These are phyloP conservation scores for Trematomus bernacchii DNA, from an alignment of 2,797 vertebrate genomes.

Conservation along the genomic window DNA sequence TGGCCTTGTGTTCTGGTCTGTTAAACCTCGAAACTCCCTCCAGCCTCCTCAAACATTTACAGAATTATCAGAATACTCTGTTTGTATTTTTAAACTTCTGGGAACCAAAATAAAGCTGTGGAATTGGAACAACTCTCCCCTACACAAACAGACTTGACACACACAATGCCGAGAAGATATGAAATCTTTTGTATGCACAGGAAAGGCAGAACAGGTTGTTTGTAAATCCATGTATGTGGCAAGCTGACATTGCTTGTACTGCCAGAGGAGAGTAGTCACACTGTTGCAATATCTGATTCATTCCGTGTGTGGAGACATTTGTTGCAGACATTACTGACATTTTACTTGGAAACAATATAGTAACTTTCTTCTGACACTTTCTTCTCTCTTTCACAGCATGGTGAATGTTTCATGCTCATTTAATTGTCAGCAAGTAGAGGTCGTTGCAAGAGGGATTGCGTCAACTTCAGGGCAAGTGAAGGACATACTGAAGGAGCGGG, in stretches of 20 bases:
- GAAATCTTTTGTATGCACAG: slow-evolving; percentile 64
- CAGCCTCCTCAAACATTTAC: slow-evolving; percentile 29
- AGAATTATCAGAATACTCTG: slow-evolving; percentile 33
- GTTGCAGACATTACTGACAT: not conserved
- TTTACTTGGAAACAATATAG: not conserved
- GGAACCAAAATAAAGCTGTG: slow-evolving; percentile 19
- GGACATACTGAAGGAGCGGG: slow-evolving; percentile 61
- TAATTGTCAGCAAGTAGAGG: slow-evolving; percentile 57
- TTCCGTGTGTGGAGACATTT: slow-evolving; percentile 39
- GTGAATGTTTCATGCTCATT: slow-evolving; percentile 20
- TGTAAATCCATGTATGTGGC: slow-evolving; percentile 51
- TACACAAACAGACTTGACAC: slow-evolving; percentile 11
- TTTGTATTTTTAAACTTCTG: slow-evolving; percentile 14
- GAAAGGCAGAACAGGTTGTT: slow-evolving; percentile 34
- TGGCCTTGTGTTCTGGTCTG: slow-evolving; percentile 5
- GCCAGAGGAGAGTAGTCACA: slow-evolving; percentile 36
- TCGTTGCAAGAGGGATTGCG: slow-evolving; percentile 31
- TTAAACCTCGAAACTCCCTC: slow-evolving; percentile 41
- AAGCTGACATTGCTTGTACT: slow-evolving; percentile 54
- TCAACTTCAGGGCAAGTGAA: slow-evolving; percentile 63
- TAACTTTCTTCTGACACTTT: not conserved
- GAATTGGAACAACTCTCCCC: slow-evolving; percentile 14
- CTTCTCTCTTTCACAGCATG: not conserved
- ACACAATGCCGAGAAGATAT: slow-evolving; percentile 26
- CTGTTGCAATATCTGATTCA: slow-evolving; percentile 65